Conservation (phyloP, 2,113 vertebrate genomes). For the Ciconia stormi region DNA sequence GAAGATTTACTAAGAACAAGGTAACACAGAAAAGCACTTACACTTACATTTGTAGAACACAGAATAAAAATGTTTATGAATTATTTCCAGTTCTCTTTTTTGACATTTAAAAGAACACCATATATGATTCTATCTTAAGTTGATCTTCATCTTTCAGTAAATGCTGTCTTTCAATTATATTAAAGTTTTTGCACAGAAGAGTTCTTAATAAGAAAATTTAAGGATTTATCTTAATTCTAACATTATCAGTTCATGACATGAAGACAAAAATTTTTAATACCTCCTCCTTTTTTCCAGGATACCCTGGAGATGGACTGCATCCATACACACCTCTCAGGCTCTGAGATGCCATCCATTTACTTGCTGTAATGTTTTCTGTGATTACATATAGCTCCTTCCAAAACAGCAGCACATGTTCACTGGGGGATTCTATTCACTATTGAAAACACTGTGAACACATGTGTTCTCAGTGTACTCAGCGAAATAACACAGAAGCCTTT, state of each 20-base stretch:
- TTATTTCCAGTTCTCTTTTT: neutral
- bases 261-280: neutral
- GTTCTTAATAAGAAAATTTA: neutral
- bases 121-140: neutral
- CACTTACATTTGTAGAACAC: conserved; percentile 2
- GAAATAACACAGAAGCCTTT: neutral
- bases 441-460: neutral
- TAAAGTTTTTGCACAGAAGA: neutral
- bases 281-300: neutral
- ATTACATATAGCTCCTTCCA: neutral
- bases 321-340: neutral
- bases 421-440: neutral
- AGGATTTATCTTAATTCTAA: neutral
- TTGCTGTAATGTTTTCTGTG: neutral
- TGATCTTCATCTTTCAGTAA: neutral
- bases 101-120: neutral
- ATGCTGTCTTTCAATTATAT: neutral
- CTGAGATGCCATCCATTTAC: neutral
- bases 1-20: conserved; percentile 32
- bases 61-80: neutral
- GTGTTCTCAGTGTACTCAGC: neutral
- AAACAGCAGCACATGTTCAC: neutral
- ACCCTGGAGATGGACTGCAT: neutral
- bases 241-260: neutral
- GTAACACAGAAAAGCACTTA: conserved; percentile 15